These are phyloP conservation scores for Myoxocephalus aenaeus DNA, from an alignment of 2,797 vertebrate genomes.

Conservation along the genomic window DNA sequence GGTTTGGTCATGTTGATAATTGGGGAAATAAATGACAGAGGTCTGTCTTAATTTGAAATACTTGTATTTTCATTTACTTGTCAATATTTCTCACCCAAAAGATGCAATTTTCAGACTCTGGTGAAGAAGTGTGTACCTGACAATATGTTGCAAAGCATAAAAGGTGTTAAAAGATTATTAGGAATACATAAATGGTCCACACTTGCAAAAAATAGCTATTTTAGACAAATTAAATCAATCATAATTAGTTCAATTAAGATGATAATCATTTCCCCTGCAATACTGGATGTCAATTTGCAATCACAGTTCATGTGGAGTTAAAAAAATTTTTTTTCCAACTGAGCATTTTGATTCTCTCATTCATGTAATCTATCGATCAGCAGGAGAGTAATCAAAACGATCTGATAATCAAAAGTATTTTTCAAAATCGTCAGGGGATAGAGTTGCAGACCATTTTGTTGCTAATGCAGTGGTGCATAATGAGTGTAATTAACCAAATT, in stretches of 20 bases:
- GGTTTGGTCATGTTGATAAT: constrained; percentile 64
- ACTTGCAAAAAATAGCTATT: constrained; percentile 6
- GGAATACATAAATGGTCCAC: constrained; percentile 9
- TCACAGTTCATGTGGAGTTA: constrained; percentile 38
- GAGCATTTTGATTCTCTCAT: constrained; percentile 3
- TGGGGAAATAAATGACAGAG: not conserved
- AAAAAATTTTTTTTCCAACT: not conserved
- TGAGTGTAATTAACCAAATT: constrained; percentile 22
- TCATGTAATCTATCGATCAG: constrained; percentile 38
- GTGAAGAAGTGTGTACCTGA: constrained; percentile 1
- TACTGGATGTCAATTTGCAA: constrained; percentile 32
- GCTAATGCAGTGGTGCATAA: not conserved
- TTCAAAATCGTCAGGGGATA: constrained; percentile 14
- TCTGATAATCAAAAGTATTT: constrained; percentile 33
- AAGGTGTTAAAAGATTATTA: not conserved
- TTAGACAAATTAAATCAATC: constrained; percentile 31
- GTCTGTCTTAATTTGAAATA: not conserved
- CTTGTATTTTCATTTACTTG: not conserved
- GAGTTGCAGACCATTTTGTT: constrained; percentile 2
- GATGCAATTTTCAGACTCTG: not conserved
- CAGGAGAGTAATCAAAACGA: constrained; percentile 45
- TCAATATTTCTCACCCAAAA: not conserved
- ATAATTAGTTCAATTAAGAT: constrained; percentile 32
- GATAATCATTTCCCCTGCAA: constrained; percentile 21
- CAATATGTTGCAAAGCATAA: constrained; percentile 9